Percentiles rank a stretch among this genome's conserved stretches.
These are phyloP conservation scores for Drosophila basisetae DNA, from an alignment of 2,888 invertebrate species.

Conservation along the genomic window DNA sequence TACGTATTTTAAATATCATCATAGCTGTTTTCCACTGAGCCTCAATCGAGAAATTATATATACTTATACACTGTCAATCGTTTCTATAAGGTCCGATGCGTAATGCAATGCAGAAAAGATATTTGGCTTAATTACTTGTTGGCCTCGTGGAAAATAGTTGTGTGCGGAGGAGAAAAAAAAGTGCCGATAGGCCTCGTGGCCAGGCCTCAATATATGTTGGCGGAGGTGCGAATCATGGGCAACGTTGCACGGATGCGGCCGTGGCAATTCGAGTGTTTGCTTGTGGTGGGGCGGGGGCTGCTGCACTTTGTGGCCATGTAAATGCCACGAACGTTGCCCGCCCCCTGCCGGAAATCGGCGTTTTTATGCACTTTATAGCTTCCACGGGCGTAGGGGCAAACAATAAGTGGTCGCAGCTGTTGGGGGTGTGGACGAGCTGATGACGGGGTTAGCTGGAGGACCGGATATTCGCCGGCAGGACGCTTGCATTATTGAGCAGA, in stretches of 20 bases:
- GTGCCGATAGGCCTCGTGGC: conserved; percentile 13
- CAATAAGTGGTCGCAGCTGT: conserved; percentile 27
- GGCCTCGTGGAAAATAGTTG: conserved; percentile 30
- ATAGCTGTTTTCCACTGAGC: background rate
- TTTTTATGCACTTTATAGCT: conserved; percentile 59
- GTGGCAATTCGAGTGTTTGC: background rate
- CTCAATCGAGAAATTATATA: background rate
- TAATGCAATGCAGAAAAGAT: background rate
- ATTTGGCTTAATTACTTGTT: conserved; percentile 32
- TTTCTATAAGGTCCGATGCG: background rate
- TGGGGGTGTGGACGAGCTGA: background rate
- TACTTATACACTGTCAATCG: background rate
- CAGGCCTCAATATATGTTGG: conserved; percentile 64
- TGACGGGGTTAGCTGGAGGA: conserved; percentile 18
- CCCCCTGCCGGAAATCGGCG: conserved; percentile 61
- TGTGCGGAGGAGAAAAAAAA: conserved; percentile 5
- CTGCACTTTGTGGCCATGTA: conserved; percentile 70
- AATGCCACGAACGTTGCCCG: conserved; percentile 51
- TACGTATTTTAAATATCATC: background rate
- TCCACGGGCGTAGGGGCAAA: conserved; percentile 48
- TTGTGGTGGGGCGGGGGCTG: background rate
- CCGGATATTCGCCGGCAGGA: conserved; percentile 12
- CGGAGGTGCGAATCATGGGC: conserved; percentile 40
- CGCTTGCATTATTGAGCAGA: conserved; percentile 61
- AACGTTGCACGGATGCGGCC: conserved; percentile 10